phyloP scores from a whole-genome alignment of 2,888 invertebrate genomes.

The Myopa tessellatipennis region DNA sequence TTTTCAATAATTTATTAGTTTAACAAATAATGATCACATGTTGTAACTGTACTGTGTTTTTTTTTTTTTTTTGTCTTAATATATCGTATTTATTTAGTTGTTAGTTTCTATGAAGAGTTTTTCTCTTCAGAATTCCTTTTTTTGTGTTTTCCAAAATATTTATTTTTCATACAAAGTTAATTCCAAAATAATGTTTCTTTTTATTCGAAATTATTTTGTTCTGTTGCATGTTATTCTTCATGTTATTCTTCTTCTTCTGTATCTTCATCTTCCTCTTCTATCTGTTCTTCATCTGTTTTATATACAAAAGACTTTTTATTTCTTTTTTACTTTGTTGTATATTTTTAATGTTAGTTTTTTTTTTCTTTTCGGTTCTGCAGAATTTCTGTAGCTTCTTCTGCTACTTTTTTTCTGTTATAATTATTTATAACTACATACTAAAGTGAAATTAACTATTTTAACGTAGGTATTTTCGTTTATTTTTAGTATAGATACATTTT shows the following conservation, averaged over 20 bases:
- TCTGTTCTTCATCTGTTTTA: no score
- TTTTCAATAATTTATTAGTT: conserved; percentile 26
- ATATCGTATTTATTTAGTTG: conserved; percentile 24
- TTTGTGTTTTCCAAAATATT: no score
- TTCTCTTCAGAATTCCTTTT: no score
- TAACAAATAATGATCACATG: conserved; percentile 43
- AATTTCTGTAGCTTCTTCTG: conserved; percentile 36
- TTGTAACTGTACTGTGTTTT: conserved; percentile 26
- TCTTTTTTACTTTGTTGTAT: conserved; percentile 22
- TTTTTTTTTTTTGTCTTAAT: conserved; percentile 36
- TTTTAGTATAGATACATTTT: conserved; percentile 23
- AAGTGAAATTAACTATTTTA: conserved; percentile 41
- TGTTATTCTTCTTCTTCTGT: no score
- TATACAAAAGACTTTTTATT: conserved; percentile 19
- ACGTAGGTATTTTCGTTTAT: conserved; percentile 26
- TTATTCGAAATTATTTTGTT: no score
- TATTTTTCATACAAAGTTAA: no score
- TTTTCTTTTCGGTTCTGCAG: not conserved
- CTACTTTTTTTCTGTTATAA: not conserved
- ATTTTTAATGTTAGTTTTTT: conserved; percentile 10
- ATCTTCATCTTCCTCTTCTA: no score
- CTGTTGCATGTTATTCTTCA: no score
- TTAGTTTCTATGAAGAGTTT: not conserved
- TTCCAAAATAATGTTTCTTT: no score
- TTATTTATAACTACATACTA: no score